phyloP scores from a whole-genome alignment of 2,797 vertebrate genomes.

The Anabas testudineus region DNA sequence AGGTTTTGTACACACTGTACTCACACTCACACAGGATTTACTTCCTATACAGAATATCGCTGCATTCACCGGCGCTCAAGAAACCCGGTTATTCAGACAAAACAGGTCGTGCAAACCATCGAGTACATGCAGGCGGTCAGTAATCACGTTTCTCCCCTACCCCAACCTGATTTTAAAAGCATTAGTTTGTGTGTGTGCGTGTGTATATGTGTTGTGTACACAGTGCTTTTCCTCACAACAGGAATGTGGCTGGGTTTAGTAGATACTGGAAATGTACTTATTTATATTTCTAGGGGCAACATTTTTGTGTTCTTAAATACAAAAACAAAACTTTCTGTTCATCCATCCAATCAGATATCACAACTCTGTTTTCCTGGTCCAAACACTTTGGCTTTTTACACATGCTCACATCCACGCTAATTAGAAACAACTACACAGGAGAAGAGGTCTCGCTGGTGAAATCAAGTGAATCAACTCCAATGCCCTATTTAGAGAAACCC shows the following conservation, averaged over 20 bases:
- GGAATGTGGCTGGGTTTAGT: neutral
- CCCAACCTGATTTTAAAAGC: neutral
- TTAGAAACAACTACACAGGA: neutral
- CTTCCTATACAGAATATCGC: neutral
- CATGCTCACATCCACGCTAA: neutral
- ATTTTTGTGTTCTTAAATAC: too few species aligned
- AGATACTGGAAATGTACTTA: neutral
- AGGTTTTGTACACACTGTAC: neutral
- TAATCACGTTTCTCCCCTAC: neutral
- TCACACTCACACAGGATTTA: neutral
- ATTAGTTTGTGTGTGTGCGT: neutral
- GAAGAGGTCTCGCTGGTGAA: neutral
- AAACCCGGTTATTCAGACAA: constrained; percentile 11
- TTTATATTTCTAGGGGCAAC: neutral
- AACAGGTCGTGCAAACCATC: neutral
- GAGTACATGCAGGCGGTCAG: neutral
- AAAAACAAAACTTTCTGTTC: neutral
- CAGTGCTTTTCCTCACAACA: neutral
- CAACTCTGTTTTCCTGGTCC: neutral
- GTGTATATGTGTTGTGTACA: neutral
- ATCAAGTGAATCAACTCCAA: neutral
- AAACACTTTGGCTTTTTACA: neutral
- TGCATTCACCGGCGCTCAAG: neutral
- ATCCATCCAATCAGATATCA: neutral
- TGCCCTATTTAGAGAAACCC: neutral